Percentiles rank a stretch among this genome's conserved stretches.
Conservation (phyloP, 2,888 invertebrate genomes). For the Acrobasis consociella region DNA sequence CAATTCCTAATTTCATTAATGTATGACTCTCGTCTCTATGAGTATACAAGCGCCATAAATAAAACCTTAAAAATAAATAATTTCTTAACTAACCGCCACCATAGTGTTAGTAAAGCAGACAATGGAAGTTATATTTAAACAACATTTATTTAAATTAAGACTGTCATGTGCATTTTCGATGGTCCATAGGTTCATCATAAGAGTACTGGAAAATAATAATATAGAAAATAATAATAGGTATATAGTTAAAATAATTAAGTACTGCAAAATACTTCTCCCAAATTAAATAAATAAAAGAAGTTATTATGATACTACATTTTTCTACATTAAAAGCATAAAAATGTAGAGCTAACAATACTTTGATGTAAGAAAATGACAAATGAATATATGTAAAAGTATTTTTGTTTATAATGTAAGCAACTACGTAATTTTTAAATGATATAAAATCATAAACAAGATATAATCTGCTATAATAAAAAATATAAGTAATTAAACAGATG, state of each 20-base stretch:
- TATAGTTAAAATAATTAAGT: background rate
- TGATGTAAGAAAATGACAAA: background rate
- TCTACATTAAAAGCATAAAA: background rate
- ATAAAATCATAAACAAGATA: no score
- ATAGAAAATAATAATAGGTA: constrained; percentile 20
- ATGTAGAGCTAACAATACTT: background rate
- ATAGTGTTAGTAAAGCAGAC: constrained; percentile 56
- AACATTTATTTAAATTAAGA: constrained; percentile 39
- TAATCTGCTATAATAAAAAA: no score
- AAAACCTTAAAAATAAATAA: constrained; percentile 45
- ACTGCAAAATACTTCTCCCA: background rate
- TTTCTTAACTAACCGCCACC: constrained; percentile 65
- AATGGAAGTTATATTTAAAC: constrained; percentile 39
- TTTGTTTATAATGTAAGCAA: background rate
- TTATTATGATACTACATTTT: background rate
- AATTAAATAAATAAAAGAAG: background rate
- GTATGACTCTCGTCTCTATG: constrained; percentile 53
- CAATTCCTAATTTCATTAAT: constrained; percentile 10
- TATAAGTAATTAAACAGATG: no score
- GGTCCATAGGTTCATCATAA: constrained; percentile 64
- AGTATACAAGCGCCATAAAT: constrained; percentile 55
- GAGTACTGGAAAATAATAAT: constrained; percentile 27
- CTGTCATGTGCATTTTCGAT: constrained; percentile 77
- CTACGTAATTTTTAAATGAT: background rate
- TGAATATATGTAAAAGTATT: background rate